Evolutionary conservation across 2,113 vertebrate genomes (phyloP).

Genomic region (Megaleporinus macrocephalus): DNA sequence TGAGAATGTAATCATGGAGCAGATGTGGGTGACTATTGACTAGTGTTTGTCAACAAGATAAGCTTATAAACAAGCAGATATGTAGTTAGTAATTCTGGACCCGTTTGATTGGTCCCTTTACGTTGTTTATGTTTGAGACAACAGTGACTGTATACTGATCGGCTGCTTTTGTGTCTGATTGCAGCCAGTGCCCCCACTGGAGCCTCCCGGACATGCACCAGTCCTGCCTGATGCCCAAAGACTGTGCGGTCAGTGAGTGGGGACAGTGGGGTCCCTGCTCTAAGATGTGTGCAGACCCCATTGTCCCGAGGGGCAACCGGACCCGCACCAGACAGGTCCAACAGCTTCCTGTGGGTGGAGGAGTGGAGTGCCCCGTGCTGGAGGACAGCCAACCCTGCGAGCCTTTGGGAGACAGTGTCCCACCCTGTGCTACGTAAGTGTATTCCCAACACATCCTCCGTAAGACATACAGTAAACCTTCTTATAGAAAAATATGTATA

Average conservation of each 20-base stretch:
- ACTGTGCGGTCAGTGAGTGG: conserved; percentile 91
- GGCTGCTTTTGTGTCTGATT: conserved; percentile 41
- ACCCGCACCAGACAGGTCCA: conserved; percentile 80
- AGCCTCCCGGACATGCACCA: conserved; percentile 89
- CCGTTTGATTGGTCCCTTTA: too few relatives aligned
- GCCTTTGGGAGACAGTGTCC: conserved; percentile 76
- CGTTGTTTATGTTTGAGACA: too few relatives aligned
- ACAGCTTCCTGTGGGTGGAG: conserved; percentile 84
- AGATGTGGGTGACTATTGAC: too few relatives aligned
- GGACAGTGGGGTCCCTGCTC: conserved; percentile 87
- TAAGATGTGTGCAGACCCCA: conserved; percentile 81
- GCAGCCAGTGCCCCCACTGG: conserved; percentile 87
- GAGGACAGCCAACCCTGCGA: conserved; percentile 85
- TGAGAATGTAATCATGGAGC: too few relatives aligned
- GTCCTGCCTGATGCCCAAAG: conserved; percentile 89
- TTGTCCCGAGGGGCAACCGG: conserved; percentile 78
- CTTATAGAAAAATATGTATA: too few relatives aligned
- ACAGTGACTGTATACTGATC: background rate
- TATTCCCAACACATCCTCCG: background rate
- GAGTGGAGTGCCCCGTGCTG: conserved; percentile 80
- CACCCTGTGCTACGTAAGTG: conserved; percentile 89
- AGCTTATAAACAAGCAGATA: too few relatives aligned
- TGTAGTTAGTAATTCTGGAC: too few relatives aligned
- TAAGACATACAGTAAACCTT: too few relatives aligned
- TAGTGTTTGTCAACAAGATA: too few relatives aligned